A percentile compares a stretch with the other conserved stretches of the same genome.
These are phyloP conservation scores for Drosophila sproati DNA, from an alignment of 1,140 invertebrate species.

Conservation along the genomic window DNA sequence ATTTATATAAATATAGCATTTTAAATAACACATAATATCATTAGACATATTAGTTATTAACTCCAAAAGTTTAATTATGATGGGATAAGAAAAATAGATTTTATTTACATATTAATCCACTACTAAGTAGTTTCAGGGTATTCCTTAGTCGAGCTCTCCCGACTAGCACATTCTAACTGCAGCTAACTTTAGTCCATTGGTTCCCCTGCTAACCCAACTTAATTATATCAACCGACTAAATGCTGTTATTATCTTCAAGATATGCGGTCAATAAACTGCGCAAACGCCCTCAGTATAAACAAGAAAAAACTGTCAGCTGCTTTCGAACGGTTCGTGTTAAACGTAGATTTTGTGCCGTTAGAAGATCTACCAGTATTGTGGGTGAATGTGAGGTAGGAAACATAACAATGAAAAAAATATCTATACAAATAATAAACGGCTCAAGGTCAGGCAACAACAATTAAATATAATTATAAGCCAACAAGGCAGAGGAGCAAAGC, in stretches of 20 bases:
- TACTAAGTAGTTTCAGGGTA: too few species aligned
- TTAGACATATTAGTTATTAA: too few species aligned
- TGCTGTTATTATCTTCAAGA: background rate
- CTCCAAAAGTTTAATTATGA: too few species aligned
- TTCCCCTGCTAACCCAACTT: background rate
- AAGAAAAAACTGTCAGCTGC: slow-evolving; percentile 34
- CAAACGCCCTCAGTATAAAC: slow-evolving; percentile 3
- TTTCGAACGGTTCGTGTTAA: slow-evolving; percentile 26
- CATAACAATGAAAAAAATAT: background rate
- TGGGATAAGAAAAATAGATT: too few species aligned
- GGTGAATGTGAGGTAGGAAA: slow-evolving; percentile 41
- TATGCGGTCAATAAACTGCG: slow-evolving; percentile 48
- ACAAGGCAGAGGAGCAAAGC: slow-evolving; percentile 34
- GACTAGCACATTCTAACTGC: background rate
- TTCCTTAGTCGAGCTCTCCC: too few species aligned
- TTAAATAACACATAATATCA: too few species aligned
- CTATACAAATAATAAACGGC: slow-evolving; percentile 46
- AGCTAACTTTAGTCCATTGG: background rate
- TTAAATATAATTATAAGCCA: slow-evolving; percentile 76
- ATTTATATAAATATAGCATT: too few species aligned
- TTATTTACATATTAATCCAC: too few species aligned
- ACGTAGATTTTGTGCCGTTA: slow-evolving; percentile 53
- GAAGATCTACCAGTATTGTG: slow-evolving; percentile 27
- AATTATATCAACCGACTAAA: background rate
- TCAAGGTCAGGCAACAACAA: slow-evolving; percentile 74